These are phyloP conservation scores for Litocranius walleri DNA, from an alignment of 2,113 vertebrate genomes.

Conservation along the genomic window DNA sequence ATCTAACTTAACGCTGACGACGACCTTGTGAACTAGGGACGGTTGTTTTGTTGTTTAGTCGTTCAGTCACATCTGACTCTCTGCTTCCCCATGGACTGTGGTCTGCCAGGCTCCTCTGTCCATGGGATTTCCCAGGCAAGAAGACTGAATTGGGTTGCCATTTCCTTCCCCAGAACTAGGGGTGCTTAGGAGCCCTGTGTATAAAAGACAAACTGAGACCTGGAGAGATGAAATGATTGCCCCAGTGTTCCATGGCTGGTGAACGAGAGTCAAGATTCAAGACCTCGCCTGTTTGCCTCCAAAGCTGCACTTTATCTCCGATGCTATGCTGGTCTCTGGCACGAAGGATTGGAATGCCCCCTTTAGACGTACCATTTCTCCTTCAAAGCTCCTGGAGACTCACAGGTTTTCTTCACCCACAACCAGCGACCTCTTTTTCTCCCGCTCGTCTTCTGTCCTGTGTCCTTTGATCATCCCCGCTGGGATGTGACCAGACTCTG, in stretches of 20 bases:
- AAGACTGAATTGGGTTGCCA: not conserved
- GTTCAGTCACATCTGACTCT: not conserved
- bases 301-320: not conserved
- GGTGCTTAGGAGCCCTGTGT: not conserved
- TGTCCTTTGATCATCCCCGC: not conserved
- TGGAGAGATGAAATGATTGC: not conserved
- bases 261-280: not conserved
- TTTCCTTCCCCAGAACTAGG: not conserved
- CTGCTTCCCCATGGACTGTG: not conserved
- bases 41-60: not conserved
- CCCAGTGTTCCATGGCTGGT: not conserved
- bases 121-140: not conserved
- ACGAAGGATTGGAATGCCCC: not conserved
- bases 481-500: not conserved
- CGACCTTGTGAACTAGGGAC: not conserved
- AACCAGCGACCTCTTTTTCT: not conserved
- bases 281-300: not conserved
- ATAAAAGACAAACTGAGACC: not conserved
- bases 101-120: not conserved
- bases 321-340: not conserved
- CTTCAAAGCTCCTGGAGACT: not conserved
- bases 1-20: not conserved
- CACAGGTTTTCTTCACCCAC: not conserved
- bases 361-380: not conserved
- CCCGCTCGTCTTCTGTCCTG: not conserved